phyloP scores from a whole-genome alignment of 1,140 invertebrate species.

The Asbolus verrucosus region DNA sequence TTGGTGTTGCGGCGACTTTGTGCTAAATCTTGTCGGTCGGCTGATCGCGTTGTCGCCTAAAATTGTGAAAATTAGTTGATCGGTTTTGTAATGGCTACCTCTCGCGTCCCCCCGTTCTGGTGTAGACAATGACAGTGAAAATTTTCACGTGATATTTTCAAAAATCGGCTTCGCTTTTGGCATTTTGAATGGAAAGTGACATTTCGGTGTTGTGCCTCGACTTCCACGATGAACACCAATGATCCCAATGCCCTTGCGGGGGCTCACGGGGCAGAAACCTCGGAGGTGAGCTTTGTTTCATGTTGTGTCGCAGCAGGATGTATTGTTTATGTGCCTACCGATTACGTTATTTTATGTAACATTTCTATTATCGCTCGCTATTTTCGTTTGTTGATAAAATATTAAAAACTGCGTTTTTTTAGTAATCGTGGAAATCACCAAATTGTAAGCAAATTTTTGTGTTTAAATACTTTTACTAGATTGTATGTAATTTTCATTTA shows the following conservation, averaged over 20 bases:
- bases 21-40: slow-evolving; percentile 5
- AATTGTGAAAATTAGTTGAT: slow-evolving; percentile 23
- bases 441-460: slow-evolving; percentile 21
- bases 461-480: not conserved
- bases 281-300: slow-evolving; percentile 66
- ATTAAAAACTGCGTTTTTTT: not conserved
- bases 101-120: slow-evolving; percentile 72
- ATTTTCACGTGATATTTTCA: slow-evolving; percentile 68
- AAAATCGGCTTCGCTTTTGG: slow-evolving; percentile 57
- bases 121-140: slow-evolving; percentile 69
- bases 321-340: slow-evolving; percentile 51
- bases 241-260: slow-evolving; percentile 69
- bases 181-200: slow-evolving; percentile 62
- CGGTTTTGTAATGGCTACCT: slow-evolving; percentile 72
- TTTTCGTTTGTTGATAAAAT: not conserved
- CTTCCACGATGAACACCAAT: slow-evolving; percentile 67
- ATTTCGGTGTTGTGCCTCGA: slow-evolving; percentile 44
- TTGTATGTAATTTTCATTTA: slow-evolving; percentile 6
- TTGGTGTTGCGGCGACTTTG: slow-evolving; percentile 3
- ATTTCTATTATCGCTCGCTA: not conserved
- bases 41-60: not conserved
- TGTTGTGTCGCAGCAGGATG: slow-evolving; percentile 17
- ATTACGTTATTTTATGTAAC: slow-evolving; percentile 13
- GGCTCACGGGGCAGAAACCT: slow-evolving; percentile 67
- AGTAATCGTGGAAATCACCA: slow-evolving; percentile 6